Percentiles rank a stretch among this genome's conserved stretches.
Conservation (phyloP, 2,113 vertebrate species). For the Leptodactylus fuscus region DNA sequence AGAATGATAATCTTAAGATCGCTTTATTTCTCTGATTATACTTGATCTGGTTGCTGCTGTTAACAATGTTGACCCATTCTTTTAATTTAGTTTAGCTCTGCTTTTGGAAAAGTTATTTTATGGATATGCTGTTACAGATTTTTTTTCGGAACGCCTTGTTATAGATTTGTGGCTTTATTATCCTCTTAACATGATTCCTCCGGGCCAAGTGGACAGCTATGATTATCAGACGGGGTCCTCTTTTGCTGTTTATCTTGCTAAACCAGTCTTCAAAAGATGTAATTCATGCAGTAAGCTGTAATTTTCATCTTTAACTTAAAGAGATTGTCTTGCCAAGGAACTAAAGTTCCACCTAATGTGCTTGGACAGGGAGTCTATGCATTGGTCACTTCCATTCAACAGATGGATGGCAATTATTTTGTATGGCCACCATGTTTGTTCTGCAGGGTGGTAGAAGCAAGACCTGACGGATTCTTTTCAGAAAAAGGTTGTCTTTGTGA, state of each 20-base stretch:
- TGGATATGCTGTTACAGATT: neutral
- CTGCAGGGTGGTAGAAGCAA: too few relatives aligned
- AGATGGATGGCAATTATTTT: too few relatives aligned
- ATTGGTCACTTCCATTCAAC: too few relatives aligned
- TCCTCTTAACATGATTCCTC: neutral
- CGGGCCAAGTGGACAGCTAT: neutral
- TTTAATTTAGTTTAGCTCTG: neutral
- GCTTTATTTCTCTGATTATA: neutral
- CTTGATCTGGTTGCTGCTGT: neutral
- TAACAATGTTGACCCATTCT: neutral
- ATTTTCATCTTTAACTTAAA: too few relatives aligned
- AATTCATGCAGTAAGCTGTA: too few relatives aligned
- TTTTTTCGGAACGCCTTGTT: neutral
- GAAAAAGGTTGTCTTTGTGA: neutral
- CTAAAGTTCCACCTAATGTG: neutral
- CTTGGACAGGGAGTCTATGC: neutral
- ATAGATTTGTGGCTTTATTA: neutral
- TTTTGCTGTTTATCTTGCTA: neutral
- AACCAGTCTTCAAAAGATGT: neutral
- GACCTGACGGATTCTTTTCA: neutral
- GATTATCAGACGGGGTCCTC: neutral
- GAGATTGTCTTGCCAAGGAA: too few relatives aligned
- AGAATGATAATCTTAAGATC: neutral
- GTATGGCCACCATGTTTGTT: too few relatives aligned
- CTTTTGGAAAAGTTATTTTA: neutral